Evolutionary conservation across 92 coral and sea anemone genomes (phyloP).

Genomic region (Bergia sp.): DNA sequence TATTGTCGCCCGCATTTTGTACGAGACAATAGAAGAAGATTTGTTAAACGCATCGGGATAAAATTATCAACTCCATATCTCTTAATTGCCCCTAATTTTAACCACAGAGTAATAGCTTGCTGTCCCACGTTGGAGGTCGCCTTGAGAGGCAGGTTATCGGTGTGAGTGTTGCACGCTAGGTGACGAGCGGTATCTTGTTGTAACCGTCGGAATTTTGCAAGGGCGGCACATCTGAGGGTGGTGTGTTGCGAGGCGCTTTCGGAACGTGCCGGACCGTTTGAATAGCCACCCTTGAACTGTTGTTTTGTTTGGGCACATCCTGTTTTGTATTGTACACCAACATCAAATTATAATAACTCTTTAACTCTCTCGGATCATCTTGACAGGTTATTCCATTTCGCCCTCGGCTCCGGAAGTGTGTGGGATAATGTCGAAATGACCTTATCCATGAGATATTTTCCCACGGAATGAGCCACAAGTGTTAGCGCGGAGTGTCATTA

Average conservation of each 20-base stretch:
- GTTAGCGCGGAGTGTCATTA: slow-evolving; percentile 75
- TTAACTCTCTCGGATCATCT: slow-evolving; percentile 41
- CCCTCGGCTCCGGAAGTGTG: slow-evolving; percentile 48
- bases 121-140: slow-evolving; percentile 46
- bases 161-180: not conserved
- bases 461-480: slow-evolving; percentile 86
- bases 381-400: slow-evolving; percentile 35
- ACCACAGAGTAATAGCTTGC: slow-evolving; percentile 10
- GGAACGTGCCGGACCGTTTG: slow-evolving; percentile 65
- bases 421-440: slow-evolving; percentile 30
- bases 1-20: slow-evolving; percentile 5
- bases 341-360: slow-evolving; percentile 53
- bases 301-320: slow-evolving; percentile 66
- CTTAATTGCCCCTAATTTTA: slow-evolving; percentile 34
- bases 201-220: not conserved
- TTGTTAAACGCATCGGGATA: not conserved
- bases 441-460: slow-evolving; percentile 76
- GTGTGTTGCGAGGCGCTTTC: slow-evolving; percentile 16
- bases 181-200: slow-evolving; percentile 30
- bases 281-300: slow-evolving; percentile 52
- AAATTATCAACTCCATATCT: slow-evolving; percentile 30
- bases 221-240: slow-evolving; percentile 28
- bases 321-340: slow-evolving; percentile 58
- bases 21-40: slow-evolving; percentile 1
- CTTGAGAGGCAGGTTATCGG: slow-evolving; percentile 17